These are phyloP conservation scores for Strongylocentrotus purpuratus DNA, from an alignment of 35 echinoderm and acorn worm species.

Conservation along the genomic window DNA sequence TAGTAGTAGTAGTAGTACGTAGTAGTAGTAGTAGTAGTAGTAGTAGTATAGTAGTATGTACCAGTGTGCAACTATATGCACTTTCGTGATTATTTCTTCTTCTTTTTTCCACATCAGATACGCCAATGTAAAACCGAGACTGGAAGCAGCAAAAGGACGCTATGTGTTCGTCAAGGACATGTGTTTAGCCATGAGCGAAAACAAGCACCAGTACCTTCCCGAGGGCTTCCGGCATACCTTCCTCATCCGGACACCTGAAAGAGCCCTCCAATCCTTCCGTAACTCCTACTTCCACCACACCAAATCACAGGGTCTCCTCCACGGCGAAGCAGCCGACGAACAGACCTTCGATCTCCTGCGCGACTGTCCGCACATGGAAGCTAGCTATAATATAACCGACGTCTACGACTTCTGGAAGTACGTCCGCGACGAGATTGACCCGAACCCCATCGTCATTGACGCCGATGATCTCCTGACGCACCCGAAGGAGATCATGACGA, in stretches of 20 bases:
- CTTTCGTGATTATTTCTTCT: neutral
- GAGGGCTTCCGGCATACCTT: constrained; percentile 25
- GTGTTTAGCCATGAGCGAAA: constrained; percentile 38
- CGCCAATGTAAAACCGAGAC: neutral
- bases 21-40: too few relatives aligned
- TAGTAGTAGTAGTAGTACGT: too few relatives aligned
- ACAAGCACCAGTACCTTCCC: neutral
- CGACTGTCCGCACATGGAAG: neutral
- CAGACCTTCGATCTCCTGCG: constrained; percentile 14
- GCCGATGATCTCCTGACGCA: constrained; percentile 69
- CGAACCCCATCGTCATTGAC: constrained; percentile 71
- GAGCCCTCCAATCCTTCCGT: constrained; percentile 21
- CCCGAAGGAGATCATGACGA: constrained; percentile 61
- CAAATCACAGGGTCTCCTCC: neutral
- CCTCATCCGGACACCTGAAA: constrained; percentile 20
- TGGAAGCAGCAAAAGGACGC: neutral
- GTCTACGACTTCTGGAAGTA: constrained; percentile 64
- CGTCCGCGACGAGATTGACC: constrained; percentile 44
- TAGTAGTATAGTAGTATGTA: too few relatives aligned
- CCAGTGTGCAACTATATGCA: too few relatives aligned
- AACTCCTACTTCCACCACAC: constrained; percentile 17
- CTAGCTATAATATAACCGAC: constrained; percentile 32
- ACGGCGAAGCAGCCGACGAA: constrained; percentile 17
- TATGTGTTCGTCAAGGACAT: constrained; percentile 47
- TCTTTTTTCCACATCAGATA: neutral